Conservation (phyloP, 2,888 invertebrate genomes). For the Strigamia transsilvanica region DNA sequence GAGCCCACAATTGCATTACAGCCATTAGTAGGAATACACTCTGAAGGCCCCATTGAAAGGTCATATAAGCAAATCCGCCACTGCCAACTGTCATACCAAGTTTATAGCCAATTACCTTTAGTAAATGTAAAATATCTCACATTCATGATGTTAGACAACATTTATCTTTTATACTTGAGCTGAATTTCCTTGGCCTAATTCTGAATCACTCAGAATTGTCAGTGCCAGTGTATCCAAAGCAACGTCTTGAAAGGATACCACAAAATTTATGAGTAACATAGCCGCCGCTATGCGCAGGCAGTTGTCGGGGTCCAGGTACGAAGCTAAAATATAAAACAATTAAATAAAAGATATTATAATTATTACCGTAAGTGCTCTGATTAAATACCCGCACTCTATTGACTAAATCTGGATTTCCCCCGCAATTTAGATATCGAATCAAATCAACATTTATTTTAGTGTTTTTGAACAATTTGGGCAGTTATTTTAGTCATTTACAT, state of each 20-base stretch:
- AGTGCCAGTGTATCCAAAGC: neutral
- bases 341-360: neutral
- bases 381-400: too few species aligned
- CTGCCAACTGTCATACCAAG: constrained; percentile 37
- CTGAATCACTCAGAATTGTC: neutral
- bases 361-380: too few species aligned
- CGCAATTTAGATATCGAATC: too few species aligned
- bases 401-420: too few species aligned
- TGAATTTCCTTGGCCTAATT: constrained; percentile 7
- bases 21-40: constrained; percentile 25
- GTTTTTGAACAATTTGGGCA: too few species aligned
- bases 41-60: constrained; percentile 18
- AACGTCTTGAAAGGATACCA: constrained; percentile 7
- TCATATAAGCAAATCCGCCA: constrained; percentile 46
- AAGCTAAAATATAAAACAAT: neutral
- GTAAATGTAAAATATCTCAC: too few species aligned
- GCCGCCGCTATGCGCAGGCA: neutral
- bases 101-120: constrained; percentile 48
- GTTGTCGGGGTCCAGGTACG: neutral
- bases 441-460: too few species aligned
- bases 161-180: neutral
- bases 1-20: neutral
- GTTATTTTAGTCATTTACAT: too few species aligned
- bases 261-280: constrained; percentile 3
- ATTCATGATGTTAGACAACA: neutral